A percentile compares a stretch with the other conserved stretches of the same genome.
phyloP scores from a whole-genome alignment of 2,113 vertebrate species.

The Cryptotis parvus region DNA sequence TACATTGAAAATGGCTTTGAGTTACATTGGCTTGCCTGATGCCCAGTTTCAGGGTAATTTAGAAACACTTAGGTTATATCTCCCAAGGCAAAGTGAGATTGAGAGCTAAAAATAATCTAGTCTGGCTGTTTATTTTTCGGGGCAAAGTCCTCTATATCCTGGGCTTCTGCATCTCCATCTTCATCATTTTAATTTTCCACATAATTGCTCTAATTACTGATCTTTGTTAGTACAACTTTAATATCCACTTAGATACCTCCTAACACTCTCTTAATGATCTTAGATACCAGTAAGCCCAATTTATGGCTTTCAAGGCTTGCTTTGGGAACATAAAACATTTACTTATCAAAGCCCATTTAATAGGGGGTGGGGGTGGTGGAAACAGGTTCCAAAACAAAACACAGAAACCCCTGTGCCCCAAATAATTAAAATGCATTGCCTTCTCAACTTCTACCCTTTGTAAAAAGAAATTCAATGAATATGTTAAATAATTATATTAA shows the following conservation, averaged over 20 bases:
- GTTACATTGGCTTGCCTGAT: not conserved
- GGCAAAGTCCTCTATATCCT: not conserved
- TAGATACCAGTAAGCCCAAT: not conserved
- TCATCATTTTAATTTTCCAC: not conserved
- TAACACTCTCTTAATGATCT: not conserved
- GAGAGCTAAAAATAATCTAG: conserved; percentile 28
- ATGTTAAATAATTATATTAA: conserved; percentile 1
- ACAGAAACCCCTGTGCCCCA: not conserved
- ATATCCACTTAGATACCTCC: conserved; percentile 8
- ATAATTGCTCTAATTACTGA: conserved; percentile 39
- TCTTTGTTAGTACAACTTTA: conserved; percentile 28
- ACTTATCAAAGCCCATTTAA: conserved; percentile 20
- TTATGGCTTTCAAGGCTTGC: not conserved
- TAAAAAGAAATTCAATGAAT: conserved; percentile 10
- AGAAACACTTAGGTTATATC: conserved; percentile 38
- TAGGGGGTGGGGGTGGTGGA: not conserved
- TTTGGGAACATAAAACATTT: conserved; percentile 27
- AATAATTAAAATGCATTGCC: not conserved
- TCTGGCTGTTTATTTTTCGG: not conserved
- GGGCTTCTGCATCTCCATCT: not conserved
- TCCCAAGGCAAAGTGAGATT: conserved; percentile 38
- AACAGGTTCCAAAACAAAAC: not conserved
- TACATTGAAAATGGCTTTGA: conserved; percentile 27
- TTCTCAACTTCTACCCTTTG: not conserved
- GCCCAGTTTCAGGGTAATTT: conserved; percentile 38